A percentile compares a stretch with the other conserved stretches of the same genome.
These are phyloP conservation scores for Lontra canadensis DNA, from an alignment of 2,113 vertebrate genomes.

Conservation along the genomic window DNA sequence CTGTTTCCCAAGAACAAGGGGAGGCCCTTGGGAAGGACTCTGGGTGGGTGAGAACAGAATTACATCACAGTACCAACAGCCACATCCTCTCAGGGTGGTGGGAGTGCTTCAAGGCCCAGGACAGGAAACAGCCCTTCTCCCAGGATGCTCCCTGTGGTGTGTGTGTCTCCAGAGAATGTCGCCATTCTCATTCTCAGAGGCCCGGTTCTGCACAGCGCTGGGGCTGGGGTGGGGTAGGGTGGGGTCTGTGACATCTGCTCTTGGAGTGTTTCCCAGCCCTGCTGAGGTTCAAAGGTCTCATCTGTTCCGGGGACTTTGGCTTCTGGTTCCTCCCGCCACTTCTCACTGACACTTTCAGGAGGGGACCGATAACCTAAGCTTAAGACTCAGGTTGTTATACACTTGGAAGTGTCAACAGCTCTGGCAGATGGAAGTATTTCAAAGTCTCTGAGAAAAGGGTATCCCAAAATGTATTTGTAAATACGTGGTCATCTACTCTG, in stretches of 20 bases:
- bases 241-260: background rate
- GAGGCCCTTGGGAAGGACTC: background rate
- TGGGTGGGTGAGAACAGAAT: background rate
- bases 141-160: background rate
- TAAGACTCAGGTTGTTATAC: background rate
- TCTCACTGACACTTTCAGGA: background rate
- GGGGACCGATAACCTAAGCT: background rate
- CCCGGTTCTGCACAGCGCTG: background rate
- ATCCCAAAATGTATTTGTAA: background rate
- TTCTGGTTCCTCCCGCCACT: background rate
- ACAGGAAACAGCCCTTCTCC: background rate
- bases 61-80: background rate
- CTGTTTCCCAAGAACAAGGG: background rate
- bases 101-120: background rate
- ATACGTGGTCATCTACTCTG: background rate
- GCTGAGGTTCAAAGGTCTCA: background rate
- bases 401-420: background rate
- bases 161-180: background rate
- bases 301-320: background rate
- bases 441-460: background rate
- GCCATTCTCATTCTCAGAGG: background rate
- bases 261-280: background rate
- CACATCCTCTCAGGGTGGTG: background rate
- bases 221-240: background rate
- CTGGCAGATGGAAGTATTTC: background rate